Evolutionary conservation across 2,888 invertebrate species (phyloP).

Genomic region (Nesidiocoris tenuis): DNA sequence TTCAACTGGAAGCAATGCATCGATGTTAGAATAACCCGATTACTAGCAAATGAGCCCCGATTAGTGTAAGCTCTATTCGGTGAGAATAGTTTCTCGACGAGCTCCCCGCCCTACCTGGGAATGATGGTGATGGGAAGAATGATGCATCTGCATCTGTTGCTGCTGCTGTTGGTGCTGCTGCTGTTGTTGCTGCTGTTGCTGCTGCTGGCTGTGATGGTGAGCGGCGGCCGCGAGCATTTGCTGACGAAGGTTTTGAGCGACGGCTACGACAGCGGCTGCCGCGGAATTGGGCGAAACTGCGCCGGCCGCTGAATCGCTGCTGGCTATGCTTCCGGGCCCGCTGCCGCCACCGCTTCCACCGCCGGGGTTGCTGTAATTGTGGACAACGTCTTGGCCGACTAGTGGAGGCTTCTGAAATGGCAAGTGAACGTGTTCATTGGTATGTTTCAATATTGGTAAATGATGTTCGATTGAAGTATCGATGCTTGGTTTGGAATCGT

Average conservation of each 20-base stretch:
- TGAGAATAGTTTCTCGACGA: too few relatives aligned
- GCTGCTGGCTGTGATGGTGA: constrained; percentile 56
- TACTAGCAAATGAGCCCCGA: too few relatives aligned
- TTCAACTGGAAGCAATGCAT: constrained; percentile 37
- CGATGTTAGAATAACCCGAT: too few relatives aligned
- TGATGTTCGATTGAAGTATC: too few relatives aligned
- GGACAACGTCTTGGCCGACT: constrained; percentile 42
- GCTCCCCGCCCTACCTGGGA: too few relatives aligned
- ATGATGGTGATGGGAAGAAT: neutral
- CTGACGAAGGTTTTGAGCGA: constrained; percentile 80
- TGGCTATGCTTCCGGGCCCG: constrained; percentile 37
- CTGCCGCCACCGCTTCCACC: constrained; percentile 45
- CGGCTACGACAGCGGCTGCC: constrained; percentile 81
- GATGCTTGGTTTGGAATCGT: too few relatives aligned
- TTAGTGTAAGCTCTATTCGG: too few relatives aligned
- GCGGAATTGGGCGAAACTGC: constrained; percentile 67
- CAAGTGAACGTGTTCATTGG: neutral
- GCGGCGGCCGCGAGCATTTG: constrained; percentile 75
- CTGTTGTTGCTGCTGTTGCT: constrained; percentile 47
- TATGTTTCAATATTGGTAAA: too few relatives aligned
- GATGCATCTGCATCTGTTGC: constrained; percentile 28
- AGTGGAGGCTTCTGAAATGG: constrained; percentile 41
- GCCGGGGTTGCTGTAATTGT: constrained; percentile 43
- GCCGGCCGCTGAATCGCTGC: constrained; percentile 34
- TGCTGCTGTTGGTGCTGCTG: constrained; percentile 34